A percentile compares a stretch with the other conserved stretches of the same genome.
Conservation (phyloP, 2,113 vertebrate species). For the Hiodon tergisus region DNA sequence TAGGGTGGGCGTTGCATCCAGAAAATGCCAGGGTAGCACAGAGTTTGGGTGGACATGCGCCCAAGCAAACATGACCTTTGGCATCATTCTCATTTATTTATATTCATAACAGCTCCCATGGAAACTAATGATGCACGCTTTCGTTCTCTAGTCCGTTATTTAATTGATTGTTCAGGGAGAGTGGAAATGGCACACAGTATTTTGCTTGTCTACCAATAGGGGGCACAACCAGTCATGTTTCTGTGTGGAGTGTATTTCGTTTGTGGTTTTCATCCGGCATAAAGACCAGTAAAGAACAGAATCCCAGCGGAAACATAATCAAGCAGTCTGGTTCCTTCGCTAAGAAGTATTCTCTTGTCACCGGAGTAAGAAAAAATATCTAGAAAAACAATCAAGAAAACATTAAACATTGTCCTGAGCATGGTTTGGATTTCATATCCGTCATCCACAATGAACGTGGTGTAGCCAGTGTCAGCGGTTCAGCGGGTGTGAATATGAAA, state of each 20-base stretch:
- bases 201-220: background rate
- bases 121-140: too few species aligned
- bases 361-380: background rate
- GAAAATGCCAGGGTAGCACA: too few species aligned
- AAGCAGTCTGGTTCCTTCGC: background rate
- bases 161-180: too few species aligned
- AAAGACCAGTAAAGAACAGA: background rate
- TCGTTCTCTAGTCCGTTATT: too few species aligned
- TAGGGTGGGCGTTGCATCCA: too few species aligned
- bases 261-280: background rate
- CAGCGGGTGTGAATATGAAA: constrained; percentile 24
- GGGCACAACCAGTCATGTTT: background rate
- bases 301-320: background rate
- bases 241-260: background rate
- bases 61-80: too few species aligned
- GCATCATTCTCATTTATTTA: too few species aligned
- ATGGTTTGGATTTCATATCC: background rate
- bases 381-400: background rate
- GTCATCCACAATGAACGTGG: background rate
- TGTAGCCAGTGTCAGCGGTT: background rate
- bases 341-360: too few species aligned
- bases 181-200: background rate
- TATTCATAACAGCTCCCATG: too few species aligned
- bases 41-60: too few species aligned
- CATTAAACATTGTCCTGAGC: background rate